Evolutionary conservation across 2,113 vertebrate species (phyloP).

Genomic region (Taxidea taxus): DNA sequence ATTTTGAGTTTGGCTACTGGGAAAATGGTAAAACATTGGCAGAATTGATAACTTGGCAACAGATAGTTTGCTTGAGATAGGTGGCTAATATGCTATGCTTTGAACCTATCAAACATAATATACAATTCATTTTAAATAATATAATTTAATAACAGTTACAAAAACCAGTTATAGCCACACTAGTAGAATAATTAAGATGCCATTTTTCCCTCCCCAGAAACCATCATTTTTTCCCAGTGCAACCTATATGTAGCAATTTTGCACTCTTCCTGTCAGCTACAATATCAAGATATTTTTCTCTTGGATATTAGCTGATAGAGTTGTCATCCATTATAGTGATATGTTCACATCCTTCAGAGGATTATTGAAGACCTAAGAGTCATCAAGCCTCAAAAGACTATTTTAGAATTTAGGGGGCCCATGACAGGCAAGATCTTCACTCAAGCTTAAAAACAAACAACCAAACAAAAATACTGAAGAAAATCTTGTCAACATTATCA

Average conservation of each 20-base stretch:
- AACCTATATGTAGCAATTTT: neutral
- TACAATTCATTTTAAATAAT: neutral
- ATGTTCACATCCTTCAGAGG: neutral
- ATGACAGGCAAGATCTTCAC: neutral
- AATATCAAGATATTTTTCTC: neutral
- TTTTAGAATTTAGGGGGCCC: neutral
- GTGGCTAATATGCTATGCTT: neutral
- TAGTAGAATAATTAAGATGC: neutral
- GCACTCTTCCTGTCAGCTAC: neutral
- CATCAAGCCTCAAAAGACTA: neutral
- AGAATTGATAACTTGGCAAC: neutral
- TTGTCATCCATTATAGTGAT: neutral
- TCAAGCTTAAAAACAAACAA: neutral
- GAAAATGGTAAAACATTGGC: neutral
- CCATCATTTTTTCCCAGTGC: neutral
- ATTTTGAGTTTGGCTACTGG: neutral
- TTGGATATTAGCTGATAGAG: neutral
- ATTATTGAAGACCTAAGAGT: neutral
- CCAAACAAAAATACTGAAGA: neutral
- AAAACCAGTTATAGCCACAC: neutral
- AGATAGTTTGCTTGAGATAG: neutral
- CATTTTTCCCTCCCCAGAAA: neutral
- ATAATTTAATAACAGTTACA: neutral
- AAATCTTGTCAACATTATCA: neutral
- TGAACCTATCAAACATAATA: neutral